A percentile compares a stretch with the other conserved stretches of the same genome.
Conservation (phyloP, 1,140 invertebrate species). For the Eciton burchellii region DNA sequence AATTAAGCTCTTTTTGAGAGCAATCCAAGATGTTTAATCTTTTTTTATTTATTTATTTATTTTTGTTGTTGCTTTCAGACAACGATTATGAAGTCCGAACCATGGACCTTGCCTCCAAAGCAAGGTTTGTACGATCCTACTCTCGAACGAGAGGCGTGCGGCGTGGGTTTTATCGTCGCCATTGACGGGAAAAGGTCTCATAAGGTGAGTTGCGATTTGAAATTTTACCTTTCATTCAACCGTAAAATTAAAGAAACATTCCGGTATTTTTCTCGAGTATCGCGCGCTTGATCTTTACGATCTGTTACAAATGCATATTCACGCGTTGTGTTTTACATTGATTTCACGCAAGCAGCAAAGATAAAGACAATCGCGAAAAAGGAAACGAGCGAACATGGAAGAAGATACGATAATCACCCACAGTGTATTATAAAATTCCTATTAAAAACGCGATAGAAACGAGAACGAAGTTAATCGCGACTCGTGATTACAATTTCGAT, state of each 20-base stretch:
- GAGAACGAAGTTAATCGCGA: no score
- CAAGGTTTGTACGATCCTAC: slow-evolving; percentile 97
- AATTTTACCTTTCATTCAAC: slow-evolving; percentile 4
- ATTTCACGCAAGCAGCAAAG: not conserved
- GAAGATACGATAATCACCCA: not conserved
- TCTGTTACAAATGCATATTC: not conserved
- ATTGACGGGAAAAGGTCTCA: slow-evolving; percentile 97
- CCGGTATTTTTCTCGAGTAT: not conserved
- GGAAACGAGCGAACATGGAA: not conserved
- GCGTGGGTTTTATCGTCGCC: slow-evolving; percentile 99
- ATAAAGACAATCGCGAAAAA: not conserved
- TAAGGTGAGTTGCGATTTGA: slow-evolving; percentile 90
- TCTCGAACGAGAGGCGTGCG: slow-evolving; percentile 98
- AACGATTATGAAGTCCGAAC: slow-evolving; percentile 83
- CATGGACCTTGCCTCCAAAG: slow-evolving; percentile 82
- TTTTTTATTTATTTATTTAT: slow-evolving; percentile 54
- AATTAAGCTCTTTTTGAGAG: slow-evolving; percentile 4
- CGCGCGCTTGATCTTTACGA: slow-evolving; percentile 11
- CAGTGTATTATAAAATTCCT: not conserved
- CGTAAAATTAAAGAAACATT: slow-evolving; percentile 30
- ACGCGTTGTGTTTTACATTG: not conserved
- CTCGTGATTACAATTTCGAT: not conserved
- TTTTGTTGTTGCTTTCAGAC: slow-evolving; percentile 81
- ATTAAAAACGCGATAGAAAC: no score
- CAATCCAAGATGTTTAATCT: not conserved